Conservation (phyloP, 1,140 invertebrate species). For the Mactra quadrangularis region DNA sequence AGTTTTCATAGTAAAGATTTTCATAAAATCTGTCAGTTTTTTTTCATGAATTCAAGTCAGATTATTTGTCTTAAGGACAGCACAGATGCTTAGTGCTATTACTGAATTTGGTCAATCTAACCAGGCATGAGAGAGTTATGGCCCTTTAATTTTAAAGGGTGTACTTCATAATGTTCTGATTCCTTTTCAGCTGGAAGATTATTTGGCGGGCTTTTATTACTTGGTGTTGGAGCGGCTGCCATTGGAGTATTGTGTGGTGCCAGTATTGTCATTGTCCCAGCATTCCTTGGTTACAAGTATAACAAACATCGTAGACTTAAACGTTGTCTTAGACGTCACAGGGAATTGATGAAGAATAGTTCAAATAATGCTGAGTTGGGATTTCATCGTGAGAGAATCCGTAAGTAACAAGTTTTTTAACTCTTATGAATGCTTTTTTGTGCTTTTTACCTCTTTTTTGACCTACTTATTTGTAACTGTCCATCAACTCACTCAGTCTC, state of each 20-base stretch:
- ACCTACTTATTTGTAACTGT: background rate
- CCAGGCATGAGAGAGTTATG: too few species aligned
- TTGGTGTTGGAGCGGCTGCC: conserved; percentile 77
- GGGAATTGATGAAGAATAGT: conserved; percentile 5
- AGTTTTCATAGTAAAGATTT: too few species aligned
- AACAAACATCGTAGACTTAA: conserved; percentile 64
- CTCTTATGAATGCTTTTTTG: background rate
- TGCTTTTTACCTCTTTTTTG: background rate
- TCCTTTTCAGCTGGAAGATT: conserved; percentile 82
- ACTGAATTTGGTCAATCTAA: too few species aligned
- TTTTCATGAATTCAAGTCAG: too few species aligned
- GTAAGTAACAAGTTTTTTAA: conserved; percentile 6
- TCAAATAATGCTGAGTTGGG: conserved; percentile 24
- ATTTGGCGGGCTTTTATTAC: conserved; percentile 77
- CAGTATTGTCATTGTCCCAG: conserved; percentile 79
- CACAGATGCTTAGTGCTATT: too few species aligned
- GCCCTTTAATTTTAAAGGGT: too few species aligned
- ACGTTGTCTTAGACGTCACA: conserved; percentile 20
- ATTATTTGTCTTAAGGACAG: too few species aligned
- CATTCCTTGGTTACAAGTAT: conserved; percentile 76
- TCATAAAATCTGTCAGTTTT: too few species aligned
- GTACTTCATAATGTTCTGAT: too few species aligned
- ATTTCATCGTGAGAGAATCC: conserved; percentile 9
- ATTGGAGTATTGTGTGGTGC: conserved; percentile 77
- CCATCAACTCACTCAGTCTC: too few species aligned